Percentiles rank a stretch among this genome's conserved stretches.
Evolutionary conservation across 2,113 vertebrate species (phyloP).

Genomic region (Malurus melanocephalus): DNA sequence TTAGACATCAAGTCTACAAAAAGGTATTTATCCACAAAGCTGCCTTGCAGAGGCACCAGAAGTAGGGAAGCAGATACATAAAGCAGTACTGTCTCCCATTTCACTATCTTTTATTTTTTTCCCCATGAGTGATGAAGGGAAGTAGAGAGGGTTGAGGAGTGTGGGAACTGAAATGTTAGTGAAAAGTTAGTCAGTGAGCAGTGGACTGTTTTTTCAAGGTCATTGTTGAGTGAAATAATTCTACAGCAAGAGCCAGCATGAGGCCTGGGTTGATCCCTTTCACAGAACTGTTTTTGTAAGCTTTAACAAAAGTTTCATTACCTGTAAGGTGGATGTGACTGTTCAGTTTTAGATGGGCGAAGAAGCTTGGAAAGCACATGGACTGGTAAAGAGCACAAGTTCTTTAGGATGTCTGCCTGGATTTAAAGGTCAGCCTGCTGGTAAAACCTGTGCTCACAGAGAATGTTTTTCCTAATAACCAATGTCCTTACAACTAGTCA

Average conservation of each 20-base stretch:
- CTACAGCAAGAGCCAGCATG: background rate
- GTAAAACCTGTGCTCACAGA: background rate
- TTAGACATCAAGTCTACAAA: background rate
- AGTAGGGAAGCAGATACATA: background rate
- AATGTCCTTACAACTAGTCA: background rate
- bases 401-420: background rate
- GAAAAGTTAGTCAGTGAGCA: background rate
- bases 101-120: background rate
- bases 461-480: background rate
- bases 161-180: background rate
- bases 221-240: background rate
- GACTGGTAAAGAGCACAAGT: background rate
- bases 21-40: background rate
- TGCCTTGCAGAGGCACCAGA: background rate
- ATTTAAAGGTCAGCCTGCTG: conserved; percentile 15
- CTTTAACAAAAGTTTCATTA: background rate
- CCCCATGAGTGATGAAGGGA: background rate
- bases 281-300: background rate
- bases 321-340: background rate
- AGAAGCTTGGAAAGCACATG: background rate
- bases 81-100: background rate
- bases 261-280: background rate
- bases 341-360: background rate
- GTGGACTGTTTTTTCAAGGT: background rate
- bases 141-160: background rate